Conservation (phyloP, 2,113 vertebrate genomes). For the Bagarius yarrelli region DNA sequence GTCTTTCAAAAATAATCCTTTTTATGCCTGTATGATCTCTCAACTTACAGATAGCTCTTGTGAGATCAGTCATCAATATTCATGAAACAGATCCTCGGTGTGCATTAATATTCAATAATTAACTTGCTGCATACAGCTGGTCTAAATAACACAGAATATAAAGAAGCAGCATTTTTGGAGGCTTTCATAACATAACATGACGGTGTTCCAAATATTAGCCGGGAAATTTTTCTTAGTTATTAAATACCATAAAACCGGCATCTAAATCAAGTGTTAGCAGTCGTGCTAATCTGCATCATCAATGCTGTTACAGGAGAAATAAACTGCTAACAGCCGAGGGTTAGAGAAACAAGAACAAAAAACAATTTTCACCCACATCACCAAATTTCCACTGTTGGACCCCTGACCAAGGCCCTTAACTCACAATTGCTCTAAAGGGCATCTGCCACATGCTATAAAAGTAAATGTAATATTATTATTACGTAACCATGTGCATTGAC, state of each 20-base stretch:
- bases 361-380: neutral
- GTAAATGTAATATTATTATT: neutral
- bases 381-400: too few species aligned
- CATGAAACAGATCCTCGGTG: neutral
- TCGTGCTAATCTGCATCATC: neutral
- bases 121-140: slow-evolving; percentile 7
- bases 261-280: neutral
- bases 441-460: too few species aligned
- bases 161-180: neutral
- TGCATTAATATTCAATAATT: slow-evolving; percentile 7
- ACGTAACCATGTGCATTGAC: neutral
- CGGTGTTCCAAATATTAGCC: neutral
- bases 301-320: neutral
- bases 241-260: neutral
- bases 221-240: neutral
- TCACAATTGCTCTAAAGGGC: too few species aligned
- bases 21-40: neutral
- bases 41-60: neutral
- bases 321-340: neutral
- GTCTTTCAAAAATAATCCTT: neutral
- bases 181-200: neutral
- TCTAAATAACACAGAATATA: slow-evolving; percentile 2
- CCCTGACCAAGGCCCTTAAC: too few species aligned
- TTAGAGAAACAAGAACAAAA: neutral
- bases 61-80: neutral